Percentiles rank a stretch among this genome's conserved stretches.
Evolutionary conservation across 2,113 vertebrate species (phyloP).

Genomic region (Lophura nycthemera): DNA sequence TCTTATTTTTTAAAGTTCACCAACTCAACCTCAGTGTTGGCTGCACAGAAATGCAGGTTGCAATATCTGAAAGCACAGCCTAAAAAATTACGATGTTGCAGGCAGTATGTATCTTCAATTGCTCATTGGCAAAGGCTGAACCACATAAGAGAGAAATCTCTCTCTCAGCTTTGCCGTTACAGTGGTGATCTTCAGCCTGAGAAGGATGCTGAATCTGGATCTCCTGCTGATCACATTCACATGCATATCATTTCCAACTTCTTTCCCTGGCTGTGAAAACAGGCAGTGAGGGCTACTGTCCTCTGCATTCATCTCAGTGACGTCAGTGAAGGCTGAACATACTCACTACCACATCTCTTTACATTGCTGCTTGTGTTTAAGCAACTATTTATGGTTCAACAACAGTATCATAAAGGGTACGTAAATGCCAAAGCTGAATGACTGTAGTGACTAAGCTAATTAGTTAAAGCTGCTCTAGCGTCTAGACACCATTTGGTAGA

Average conservation of each 20-base stretch:
- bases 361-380: not conserved
- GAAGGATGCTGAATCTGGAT: fast-evolving
- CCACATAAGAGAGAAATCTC: not conserved
- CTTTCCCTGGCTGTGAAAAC: fast-evolving
- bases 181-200: not conserved
- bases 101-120: not conserved
- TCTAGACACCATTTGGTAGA: constrained; percentile 71
- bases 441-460: constrained; percentile 46
- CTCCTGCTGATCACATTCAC: not conserved
- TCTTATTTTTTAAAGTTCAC: not conserved
- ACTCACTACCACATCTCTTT: not conserved
- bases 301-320: not conserved
- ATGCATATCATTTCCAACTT: fast-evolving
- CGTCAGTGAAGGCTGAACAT: not conserved
- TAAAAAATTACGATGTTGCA: not conserved
- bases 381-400: not conserved
- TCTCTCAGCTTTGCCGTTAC: not conserved
- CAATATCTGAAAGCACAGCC: not conserved
- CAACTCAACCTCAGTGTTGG: not conserved
- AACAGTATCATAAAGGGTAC: not conserved
- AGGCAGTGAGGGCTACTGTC: fast-evolving
- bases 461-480: constrained; percentile 36
- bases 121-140: not conserved
- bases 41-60: not conserved
- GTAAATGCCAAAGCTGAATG: constrained; percentile 11